Conservation (phyloP, 2,113 vertebrate genomes). For the Porphyrio hochstetteri region DNA sequence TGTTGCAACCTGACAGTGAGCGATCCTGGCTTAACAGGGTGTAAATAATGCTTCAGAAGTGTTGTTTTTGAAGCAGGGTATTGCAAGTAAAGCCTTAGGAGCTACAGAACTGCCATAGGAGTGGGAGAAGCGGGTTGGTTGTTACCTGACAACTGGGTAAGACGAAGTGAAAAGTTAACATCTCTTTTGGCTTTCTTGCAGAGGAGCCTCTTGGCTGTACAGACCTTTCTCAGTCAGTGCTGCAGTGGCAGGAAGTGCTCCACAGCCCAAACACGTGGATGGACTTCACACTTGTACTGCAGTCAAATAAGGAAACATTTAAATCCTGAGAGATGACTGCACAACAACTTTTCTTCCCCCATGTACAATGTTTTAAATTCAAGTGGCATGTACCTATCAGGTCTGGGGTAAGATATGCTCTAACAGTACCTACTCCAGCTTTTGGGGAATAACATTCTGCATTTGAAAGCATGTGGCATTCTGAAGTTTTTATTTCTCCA, state of each 20-base stretch:
- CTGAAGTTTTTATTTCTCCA: neutral
- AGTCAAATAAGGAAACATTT: constrained; percentile 34
- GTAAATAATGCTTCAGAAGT: neutral
- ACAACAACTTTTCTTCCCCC: neutral
- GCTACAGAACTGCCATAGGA: neutral
- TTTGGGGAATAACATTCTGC: too few relatives aligned
- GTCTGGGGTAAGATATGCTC: neutral
- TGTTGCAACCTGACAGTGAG: neutral
- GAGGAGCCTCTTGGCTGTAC: neutral
- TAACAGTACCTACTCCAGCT: neutral
- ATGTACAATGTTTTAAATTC: neutral
- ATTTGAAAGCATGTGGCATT: neutral
- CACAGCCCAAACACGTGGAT: constrained; percentile 65
- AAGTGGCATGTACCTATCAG: neutral
- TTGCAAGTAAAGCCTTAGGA: neutral
- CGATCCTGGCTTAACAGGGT: neutral
- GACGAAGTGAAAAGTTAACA: neutral
- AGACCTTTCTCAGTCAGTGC: neutral
- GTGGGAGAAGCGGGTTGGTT: neutral
- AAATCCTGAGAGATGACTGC: neutral
- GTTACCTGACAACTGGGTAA: neutral
- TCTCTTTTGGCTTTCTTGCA: neutral
- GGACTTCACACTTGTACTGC: constrained; percentile 67
- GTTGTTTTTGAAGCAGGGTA: neutral
- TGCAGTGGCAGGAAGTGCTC: constrained; percentile 70